These are phyloP conservation scores for Thripadectes ignobilis DNA, from an alignment of 2,797 vertebrate species.

Conservation along the genomic window DNA sequence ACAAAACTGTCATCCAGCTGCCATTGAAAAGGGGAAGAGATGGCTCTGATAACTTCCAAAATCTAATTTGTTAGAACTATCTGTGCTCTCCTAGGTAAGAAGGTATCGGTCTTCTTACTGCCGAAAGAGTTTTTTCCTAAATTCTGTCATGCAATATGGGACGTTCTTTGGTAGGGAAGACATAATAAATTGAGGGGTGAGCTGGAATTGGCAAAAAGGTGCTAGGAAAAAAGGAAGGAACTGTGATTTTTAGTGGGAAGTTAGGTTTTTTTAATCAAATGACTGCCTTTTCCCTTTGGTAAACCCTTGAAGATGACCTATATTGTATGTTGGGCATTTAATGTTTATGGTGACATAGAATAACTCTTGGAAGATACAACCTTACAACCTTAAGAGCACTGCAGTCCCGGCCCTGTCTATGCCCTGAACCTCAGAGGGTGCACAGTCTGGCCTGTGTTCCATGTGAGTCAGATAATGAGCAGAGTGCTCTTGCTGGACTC, in stretches of 20 bases:
- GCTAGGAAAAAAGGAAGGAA: neutral
- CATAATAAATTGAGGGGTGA: neutral
- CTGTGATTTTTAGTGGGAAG: neutral
- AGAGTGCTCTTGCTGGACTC: neutral
- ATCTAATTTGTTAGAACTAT: neutral
- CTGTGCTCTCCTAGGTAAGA: neutral
- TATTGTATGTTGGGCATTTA: neutral
- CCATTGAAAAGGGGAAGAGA: neutral
- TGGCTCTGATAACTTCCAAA: neutral
- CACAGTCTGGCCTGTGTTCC: neutral
- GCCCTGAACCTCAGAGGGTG: neutral
- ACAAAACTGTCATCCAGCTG: neutral
- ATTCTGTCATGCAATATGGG: neutral
- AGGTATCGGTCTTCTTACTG: neutral
- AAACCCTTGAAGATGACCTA: neutral
- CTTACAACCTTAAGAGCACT: neutral
- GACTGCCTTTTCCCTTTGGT: neutral
- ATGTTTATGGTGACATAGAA: neutral
- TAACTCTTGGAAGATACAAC: neutral
- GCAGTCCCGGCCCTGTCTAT: neutral
- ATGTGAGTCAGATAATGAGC: neutral
- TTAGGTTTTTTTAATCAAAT: neutral
- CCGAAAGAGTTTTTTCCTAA: neutral
- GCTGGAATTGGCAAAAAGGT: neutral
- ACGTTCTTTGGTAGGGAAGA: neutral